These are phyloP conservation scores for Petrocephalus sullivani DNA, from an alignment of 2,797 vertebrate species.

Conservation along the genomic window DNA sequence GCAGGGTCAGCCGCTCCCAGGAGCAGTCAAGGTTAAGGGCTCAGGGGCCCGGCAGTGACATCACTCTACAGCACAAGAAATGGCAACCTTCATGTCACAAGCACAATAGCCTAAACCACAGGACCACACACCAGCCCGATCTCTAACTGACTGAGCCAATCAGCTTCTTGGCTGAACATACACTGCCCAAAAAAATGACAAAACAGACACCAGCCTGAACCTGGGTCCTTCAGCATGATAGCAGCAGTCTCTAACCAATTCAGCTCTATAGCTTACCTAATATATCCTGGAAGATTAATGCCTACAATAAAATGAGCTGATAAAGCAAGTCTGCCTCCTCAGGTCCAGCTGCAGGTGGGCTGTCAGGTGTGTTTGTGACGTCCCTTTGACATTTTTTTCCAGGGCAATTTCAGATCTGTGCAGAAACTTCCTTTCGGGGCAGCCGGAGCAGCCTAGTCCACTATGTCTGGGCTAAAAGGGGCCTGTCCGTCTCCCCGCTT, in stretches of 20 bases:
- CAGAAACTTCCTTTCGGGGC: background rate
- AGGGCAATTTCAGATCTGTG: background rate
- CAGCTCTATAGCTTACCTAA: background rate
- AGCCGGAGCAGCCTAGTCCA: background rate
- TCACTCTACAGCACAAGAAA: no score
- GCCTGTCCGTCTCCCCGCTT: background rate
- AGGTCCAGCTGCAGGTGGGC: background rate
- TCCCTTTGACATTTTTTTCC: background rate
- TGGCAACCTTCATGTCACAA: no score
- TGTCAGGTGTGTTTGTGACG: background rate
- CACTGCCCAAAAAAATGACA: background rate
- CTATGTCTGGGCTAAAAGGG: background rate
- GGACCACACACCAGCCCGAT: background rate
- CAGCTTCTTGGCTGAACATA: background rate
- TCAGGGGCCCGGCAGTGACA: no score
- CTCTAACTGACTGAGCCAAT: background rate
- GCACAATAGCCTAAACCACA: background rate
- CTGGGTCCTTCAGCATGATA: background rate
- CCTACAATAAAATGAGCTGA: background rate
- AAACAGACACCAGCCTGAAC: background rate
- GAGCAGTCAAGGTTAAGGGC: no score
- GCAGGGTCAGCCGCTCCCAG: no score
- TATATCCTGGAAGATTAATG: background rate
- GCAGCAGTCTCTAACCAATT: background rate
- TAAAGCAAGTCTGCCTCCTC: background rate